A percentile compares a stretch with the other conserved stretches of the same genome.
These are phyloP conservation scores for Solen grandis DNA, from an alignment of 1,140 invertebrate genomes.

Conservation along the genomic window DNA sequence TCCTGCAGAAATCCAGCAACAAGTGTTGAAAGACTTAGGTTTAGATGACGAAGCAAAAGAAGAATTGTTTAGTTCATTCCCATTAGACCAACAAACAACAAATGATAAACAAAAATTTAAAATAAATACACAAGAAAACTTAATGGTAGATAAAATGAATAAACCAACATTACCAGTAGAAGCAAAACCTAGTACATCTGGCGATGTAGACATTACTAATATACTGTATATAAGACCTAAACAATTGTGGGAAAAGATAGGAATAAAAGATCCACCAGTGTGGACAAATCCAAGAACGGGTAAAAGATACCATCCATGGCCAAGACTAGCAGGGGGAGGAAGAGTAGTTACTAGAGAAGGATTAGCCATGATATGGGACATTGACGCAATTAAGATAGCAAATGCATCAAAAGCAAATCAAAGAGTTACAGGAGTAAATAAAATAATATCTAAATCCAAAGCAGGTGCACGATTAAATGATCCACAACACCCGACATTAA, in stretches of 20 bases:
- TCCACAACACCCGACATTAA: too few species aligned
- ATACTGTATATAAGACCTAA: not conserved
- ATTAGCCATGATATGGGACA: not conserved
- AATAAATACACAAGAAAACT: not conserved
- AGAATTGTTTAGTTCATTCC: not conserved
- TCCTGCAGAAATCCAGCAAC: not conserved
- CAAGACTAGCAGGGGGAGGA: not conserved
- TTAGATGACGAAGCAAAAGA: not conserved
- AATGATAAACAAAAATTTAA: not conserved
- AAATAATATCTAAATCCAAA: not conserved
- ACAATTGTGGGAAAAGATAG: not conserved
- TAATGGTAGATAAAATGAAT: not conserved
- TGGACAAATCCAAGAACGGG: not conserved
- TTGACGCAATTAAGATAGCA: not conserved
- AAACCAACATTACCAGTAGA: conserved; percentile 7
- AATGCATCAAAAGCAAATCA: not conserved
- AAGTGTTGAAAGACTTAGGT: not conserved
- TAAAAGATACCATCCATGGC: conserved; percentile 7
- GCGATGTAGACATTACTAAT: not conserved
- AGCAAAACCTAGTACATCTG: not conserved
- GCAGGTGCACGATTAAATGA: too few species aligned
- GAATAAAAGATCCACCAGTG: not conserved
- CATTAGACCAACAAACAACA: not conserved
- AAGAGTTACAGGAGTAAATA: not conserved
- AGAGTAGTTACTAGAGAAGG: not conserved